Base-by-base conservation (phyloP, 1,140 invertebrate genomes). In the Dysdera silvatica region DNA sequence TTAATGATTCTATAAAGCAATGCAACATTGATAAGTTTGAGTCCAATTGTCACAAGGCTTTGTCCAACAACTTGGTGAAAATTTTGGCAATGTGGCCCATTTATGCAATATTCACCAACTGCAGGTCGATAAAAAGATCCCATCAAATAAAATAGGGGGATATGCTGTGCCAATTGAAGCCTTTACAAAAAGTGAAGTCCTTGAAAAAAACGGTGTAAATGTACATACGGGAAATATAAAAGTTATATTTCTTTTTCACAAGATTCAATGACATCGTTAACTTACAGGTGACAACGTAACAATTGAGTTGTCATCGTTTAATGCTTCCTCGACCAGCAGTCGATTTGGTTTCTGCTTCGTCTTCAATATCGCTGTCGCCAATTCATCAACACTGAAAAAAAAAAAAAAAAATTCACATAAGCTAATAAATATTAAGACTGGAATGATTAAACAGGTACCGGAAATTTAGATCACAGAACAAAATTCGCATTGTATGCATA, bases 231-330 rank as follows among this genome's bases (percentile, higher is more conserved):
- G 14, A 18, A 10, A 45, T 7, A 5, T 14, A 10, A 41, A 41
- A 53, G 29, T 41, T 18, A n/a, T 14, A 41, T 18, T 41, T 10
- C 12, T 28, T 12, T 28, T 12, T 3, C 2, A 41, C 32, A n/a
- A 6, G n/a, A 32, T 1, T 56, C n/a, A 16, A 40, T 26, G 26
- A 16, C 16, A 7, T 29, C 12, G n/a, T 12, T 20, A 47, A 24
- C 24, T 72, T 72, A 88, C 86, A 82, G 96, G 93, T 70, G 94
- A 97, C 31, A 98, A 79, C 33, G 88, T 88, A 64, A 98, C 91
- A 43, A 97, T 93, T 0, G 94, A 98, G 75, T 99, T 99, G 76
- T 99, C 96, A 86, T 99, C 95, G 74, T 95, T 97, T 48, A 89
- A 84, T 20, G 95, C 92, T 79, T 98, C 95, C 76, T 99, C 96